These are phyloP conservation scores for Scaptomyza graminum DNA, from an alignment of 1,140 invertebrate species.

Conservation along the genomic window DNA sequence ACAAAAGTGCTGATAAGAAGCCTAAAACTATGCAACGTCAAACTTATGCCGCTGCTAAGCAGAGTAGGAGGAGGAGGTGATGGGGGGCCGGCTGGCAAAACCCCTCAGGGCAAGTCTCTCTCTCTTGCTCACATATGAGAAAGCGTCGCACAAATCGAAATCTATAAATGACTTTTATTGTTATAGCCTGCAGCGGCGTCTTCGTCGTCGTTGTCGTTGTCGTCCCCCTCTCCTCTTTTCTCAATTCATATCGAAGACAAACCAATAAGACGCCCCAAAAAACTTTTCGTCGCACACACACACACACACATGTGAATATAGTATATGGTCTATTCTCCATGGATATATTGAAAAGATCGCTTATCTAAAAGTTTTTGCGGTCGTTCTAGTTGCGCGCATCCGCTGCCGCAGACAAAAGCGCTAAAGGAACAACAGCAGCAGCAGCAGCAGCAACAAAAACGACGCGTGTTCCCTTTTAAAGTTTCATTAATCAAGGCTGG, in stretches of 20 bases:
- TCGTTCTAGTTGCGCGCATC: slow-evolving; percentile 42
- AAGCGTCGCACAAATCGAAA: slow-evolving; percentile 61
- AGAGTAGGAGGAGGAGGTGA: neutral
- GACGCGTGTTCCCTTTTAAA: slow-evolving; percentile 73
- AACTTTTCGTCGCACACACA: slow-evolving; percentile 30
- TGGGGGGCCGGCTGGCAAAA: neutral
- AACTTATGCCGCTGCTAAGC: slow-evolving; percentile 46
- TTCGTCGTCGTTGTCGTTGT: neutral
- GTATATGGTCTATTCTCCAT: neutral
- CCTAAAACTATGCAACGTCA: slow-evolving; percentile 67
- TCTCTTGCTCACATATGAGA: slow-evolving; percentile 49
- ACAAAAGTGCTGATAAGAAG: slow-evolving; percentile 81
- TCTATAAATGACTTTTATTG: slow-evolving; percentile 82
- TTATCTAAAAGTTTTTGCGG: slow-evolving; percentile 55
- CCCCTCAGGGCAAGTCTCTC: slow-evolving; percentile 15
- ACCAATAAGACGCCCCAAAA: slow-evolving; percentile 48
- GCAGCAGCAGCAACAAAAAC: slow-evolving; percentile 42
- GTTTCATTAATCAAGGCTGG: slow-evolving; percentile 74
- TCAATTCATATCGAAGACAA: slow-evolving; percentile 31
- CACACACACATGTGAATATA: neutral
- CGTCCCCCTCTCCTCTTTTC: neutral
- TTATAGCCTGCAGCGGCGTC: slow-evolving; percentile 67
- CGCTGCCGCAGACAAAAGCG: slow-evolving; percentile 39
- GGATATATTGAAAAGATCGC: slow-evolving; percentile 55
- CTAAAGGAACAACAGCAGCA: neutral